Base-by-base conservation (phyloP, 1,140 invertebrate species). In the Phymastichus coffea region DNA sequence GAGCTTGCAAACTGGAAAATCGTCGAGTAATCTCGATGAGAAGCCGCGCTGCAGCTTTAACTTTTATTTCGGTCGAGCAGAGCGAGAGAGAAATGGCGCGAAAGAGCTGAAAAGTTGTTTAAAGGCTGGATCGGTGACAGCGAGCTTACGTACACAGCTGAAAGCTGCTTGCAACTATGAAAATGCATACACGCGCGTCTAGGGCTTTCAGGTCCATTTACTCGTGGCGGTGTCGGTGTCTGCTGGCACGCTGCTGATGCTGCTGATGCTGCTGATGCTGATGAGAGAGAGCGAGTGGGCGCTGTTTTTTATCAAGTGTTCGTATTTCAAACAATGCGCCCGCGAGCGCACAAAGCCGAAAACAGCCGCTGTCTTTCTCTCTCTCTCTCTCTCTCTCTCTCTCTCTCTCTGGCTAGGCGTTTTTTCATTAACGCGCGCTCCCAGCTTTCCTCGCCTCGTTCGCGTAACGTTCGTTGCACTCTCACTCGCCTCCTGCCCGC, bases 231-330 rank as follows among this genome's bases (percentile, higher is more conserved):
- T n/a, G n/a, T n/a, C n/a, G n/a, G n/a, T n/a, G n/a, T n/a, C n/a
- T n/a, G n/a, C n/a, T n/a, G n/a, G n/a, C n/a, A n/a, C n/a, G n/a
- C n/a, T n/a, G n/a, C n/a, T n/a, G n/a, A n/a, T n/a, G n/a, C n/a
- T n/a, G n/a, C n/a, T n/a, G n/a, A n/a, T n/a, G n/a, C n/a, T n/a
- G n/a, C n/a, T n/a, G n/a, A n/a, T n/a, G n/a, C n/a, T n/a, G n/a
- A n/a, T n/a, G n/a, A n/a, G 41, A 3, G 9, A 25, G 4, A 22
- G 12, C 17, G 22, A 26, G 46, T 15, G 12, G 14, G 44, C 28
- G 51, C 25, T 35, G 47, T 54, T 61, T 63, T 69, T 65, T 62
- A 63, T 64, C 63, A 70, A 70, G 66, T 69, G 69, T 70, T 69
- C 69, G 61, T 65, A 63, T 70, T 70, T 70, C 66, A 30, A 55